Base-by-base conservation (phyloP, 1,140 invertebrate species). In the Medauroidea extradentata region DNA sequence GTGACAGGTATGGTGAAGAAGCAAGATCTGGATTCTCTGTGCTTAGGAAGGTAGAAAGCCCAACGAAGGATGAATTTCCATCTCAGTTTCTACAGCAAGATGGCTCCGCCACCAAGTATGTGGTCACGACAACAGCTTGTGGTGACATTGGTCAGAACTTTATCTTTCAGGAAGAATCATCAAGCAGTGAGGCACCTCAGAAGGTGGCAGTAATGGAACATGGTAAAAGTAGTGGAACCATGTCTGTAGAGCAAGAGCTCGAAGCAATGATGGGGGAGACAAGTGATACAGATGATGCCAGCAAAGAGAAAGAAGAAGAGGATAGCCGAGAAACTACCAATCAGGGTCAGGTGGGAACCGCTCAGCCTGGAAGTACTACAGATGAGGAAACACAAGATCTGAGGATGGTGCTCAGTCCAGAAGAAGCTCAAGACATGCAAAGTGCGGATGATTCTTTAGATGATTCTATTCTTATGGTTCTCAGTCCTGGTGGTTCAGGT, bases 181-280 rank as follows among this genome's bases (percentile, higher is more conserved):
- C 18, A 16, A 55, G 39, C 9, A 55, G 23, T 46, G 53, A 44
- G 27, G 25, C 11, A 14, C 21, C 14, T 43, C 18, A 24, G 9
- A 44, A 27, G 24, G 23, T 34, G 8, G 24, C 21, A 51, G 49
- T 19, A 0, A n/a, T 34, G n/a, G 25, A 25, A 11, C n/a, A n/a
- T 0, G 24, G 41, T 42, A 27, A 51, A 13, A 19, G 14, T 0
- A 23, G 23, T 21, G 48, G 34, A 13, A 50, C 29, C 38, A 53
- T 50, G 59, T 51, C 41, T 21, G 56, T 55, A 1, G 52, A 46
- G 14, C 60, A 64, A 42, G 62, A 56, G 11, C 44, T 66, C 16
- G 58, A 65, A 59, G 63, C 57, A 16, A 64, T 64, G 59, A 66
- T 64, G 58, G 65, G 60, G 14, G 61, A 53, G 23, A 25, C 16